phyloP scores from a whole-genome alignment of 2,888 invertebrate genomes.

The Orthonevra nobilis region DNA sequence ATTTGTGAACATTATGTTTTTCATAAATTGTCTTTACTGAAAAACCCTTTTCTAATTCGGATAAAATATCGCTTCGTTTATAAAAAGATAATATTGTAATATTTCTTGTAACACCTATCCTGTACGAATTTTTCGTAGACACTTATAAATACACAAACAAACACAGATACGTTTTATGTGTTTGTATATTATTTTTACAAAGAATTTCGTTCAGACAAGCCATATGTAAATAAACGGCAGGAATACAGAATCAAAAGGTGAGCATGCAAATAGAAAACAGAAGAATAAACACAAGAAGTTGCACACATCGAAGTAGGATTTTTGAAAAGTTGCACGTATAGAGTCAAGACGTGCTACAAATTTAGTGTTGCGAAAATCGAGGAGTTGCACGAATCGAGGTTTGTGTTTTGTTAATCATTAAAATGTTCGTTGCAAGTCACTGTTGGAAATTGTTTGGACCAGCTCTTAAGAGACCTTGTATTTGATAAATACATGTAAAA shows the following conservation, averaged over 20 bases:
- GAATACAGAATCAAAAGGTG: not conserved
- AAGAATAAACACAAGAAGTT: constrained; percentile 1
- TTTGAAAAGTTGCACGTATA: not conserved
- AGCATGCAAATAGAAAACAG: not conserved
- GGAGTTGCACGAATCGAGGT: constrained; percentile 26
- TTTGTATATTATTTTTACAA: too few relatives aligned
- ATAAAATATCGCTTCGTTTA: not conserved
- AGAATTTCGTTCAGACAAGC: not conserved
- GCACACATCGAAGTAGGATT: not conserved
- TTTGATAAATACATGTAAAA: too few relatives aligned
- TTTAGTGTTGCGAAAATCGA: constrained; percentile 39
- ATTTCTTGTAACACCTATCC: not conserved
- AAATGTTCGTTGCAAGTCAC: too few relatives aligned
- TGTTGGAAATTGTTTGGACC: too few relatives aligned
- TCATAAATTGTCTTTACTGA: not conserved
- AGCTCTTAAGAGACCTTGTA: too few relatives aligned
- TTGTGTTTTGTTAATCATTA: too few relatives aligned
- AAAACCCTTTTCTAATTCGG: not conserved
- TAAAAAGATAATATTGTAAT: not conserved
- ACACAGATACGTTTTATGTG: too few relatives aligned
- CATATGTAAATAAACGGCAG: not conserved
- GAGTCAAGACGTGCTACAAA: constrained; percentile 14
- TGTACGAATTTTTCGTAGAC: not conserved
- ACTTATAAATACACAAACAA: not conserved
- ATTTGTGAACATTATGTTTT: constrained; percentile 6